A percentile compares a stretch with the other conserved stretches of the same genome.
These are phyloP conservation scores for Esox niger DNA, from an alignment of 2,113 vertebrate species.

Conservation along the genomic window DNA sequence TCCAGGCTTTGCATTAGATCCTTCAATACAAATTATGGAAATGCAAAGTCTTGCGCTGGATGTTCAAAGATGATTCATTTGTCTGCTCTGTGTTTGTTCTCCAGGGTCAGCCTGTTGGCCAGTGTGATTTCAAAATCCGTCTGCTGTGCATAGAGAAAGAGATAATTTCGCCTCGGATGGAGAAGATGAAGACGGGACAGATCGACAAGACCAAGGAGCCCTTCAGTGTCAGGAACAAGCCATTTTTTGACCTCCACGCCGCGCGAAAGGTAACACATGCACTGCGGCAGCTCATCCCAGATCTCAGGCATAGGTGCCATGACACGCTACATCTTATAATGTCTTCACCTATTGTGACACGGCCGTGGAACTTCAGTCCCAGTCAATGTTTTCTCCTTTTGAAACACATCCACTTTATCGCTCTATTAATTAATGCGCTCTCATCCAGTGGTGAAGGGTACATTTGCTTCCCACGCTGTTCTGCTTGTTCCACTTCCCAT, in stretches of 20 bases:
- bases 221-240: constrained; percentile 92
- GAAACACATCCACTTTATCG: too few relatives aligned
- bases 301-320: too few relatives aligned
- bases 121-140: constrained; percentile 92
- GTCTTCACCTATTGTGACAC: too few relatives aligned
- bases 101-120: constrained; percentile 93
- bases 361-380: too few relatives aligned
- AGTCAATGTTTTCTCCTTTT: too few relatives aligned
- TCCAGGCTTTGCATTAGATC: background rate
- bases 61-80: background rate
- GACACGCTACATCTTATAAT: too few relatives aligned
- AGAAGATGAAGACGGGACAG: constrained; percentile 94
- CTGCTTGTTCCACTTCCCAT: background rate
- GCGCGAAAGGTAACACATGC: constrained; percentile 85
- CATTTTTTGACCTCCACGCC: constrained; percentile 91
- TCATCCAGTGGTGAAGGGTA: too few relatives aligned
- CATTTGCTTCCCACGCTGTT: too few relatives aligned
- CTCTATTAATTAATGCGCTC: too few relatives aligned
- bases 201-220: constrained; percentile 96
- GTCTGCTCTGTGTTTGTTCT: constrained; percentile 52
- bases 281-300: too few relatives aligned
- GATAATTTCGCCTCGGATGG: constrained; percentile 91
- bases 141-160: constrained; percentile 96
- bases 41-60: background rate
- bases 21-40: background rate